Evolutionary conservation across 2,888 invertebrate species (phyloP).

Genomic region (Hetaerina titia): DNA sequence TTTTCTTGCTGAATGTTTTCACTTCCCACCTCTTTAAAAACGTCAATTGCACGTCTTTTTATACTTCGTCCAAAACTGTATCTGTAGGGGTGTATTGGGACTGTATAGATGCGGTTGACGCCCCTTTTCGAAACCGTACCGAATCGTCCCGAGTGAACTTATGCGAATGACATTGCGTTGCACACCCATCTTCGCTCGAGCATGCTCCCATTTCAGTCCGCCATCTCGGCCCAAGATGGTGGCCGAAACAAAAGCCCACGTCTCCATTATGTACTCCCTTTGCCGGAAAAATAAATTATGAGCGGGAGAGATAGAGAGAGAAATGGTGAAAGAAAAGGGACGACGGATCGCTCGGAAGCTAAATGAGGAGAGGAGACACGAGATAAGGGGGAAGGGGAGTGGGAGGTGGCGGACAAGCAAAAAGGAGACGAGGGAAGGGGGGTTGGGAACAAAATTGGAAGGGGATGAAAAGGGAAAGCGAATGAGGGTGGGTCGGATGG

Average conservation of each 20-base stretch:
- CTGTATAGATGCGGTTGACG: background rate
- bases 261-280: background rate
- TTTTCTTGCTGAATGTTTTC: too few relatives aligned
- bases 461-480: slow-evolving; percentile 71
- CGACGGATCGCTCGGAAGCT: background rate
- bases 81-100: too few relatives aligned
- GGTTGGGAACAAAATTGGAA: background rate
- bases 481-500: background rate
- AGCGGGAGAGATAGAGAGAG: slow-evolving; percentile 70
- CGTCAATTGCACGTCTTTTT: too few relatives aligned
- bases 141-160: background rate
- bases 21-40: too few relatives aligned
- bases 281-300: background rate
- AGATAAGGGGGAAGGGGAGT: background rate
- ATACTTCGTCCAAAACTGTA: too few relatives aligned
- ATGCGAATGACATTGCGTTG: background rate
- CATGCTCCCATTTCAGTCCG: background rate
- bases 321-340: slow-evolving; percentile 72
- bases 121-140: background rate
- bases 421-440: background rate
- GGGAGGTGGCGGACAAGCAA: too few relatives aligned
- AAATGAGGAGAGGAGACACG: background rate
- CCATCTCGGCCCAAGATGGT: background rate
- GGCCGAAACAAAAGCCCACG: background rate
- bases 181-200: too few relatives aligned